These are phyloP conservation scores for Delphinus delphis DNA, from an alignment of 2,113 vertebrate genomes.

Conservation along the genomic window DNA sequence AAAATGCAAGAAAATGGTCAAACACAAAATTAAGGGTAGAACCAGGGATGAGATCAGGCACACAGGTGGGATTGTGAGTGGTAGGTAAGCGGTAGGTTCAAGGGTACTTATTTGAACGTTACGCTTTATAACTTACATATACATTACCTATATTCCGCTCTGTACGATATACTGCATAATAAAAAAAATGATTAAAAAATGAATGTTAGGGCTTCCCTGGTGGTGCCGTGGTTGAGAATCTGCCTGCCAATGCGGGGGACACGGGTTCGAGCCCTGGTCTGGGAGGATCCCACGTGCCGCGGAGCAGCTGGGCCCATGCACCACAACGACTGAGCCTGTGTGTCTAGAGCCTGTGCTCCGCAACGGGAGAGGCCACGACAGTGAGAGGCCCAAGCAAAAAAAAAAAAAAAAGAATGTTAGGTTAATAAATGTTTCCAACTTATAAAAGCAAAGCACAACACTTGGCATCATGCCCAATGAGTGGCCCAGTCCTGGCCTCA, in stretches of 20 bases:
- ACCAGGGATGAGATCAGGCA: background rate
- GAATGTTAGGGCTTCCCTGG: background rate
- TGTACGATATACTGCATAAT: background rate
- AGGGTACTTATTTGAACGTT: background rate
- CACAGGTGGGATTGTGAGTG: background rate
- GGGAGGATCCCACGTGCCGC: too few relatives aligned
- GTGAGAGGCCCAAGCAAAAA: too few relatives aligned
- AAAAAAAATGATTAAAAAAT: background rate
- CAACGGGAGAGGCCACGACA: too few relatives aligned
- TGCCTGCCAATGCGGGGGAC: too few relatives aligned
- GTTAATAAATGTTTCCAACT: background rate
- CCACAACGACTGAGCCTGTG: too few relatives aligned
- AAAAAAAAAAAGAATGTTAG: too few relatives aligned
- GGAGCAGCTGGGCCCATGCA: too few relatives aligned
- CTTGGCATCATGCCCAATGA: background rate
- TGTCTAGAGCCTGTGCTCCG: too few relatives aligned
- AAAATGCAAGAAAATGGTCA: background rate
- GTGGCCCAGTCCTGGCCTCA: too few relatives aligned
- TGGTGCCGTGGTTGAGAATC: too few relatives aligned
- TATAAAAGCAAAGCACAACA: background rate
- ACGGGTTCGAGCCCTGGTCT: too few relatives aligned
- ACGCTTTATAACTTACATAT: background rate
- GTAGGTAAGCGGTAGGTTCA: background rate
- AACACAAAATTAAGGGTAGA: background rate
- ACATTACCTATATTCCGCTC: background rate